phyloP scores from a whole-genome alignment of 2,113 vertebrate species.

The Ancistrus triradiatus region DNA sequence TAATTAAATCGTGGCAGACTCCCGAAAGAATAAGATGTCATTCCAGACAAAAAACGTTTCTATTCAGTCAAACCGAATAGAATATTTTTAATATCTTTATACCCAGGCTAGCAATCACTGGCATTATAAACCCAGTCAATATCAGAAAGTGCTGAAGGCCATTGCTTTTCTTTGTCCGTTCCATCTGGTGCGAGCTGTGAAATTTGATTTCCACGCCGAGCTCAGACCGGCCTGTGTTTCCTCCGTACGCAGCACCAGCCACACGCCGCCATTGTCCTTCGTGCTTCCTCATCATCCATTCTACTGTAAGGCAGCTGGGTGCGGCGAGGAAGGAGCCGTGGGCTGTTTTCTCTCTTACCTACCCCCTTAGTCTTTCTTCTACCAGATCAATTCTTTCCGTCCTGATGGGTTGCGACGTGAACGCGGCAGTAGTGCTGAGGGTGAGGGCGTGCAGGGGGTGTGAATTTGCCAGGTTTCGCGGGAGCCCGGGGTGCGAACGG shows the following conservation, averaged over 20 bases:
- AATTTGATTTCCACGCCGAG: constrained; percentile 4
- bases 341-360: constrained; percentile 23
- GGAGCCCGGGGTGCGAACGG: constrained; percentile 26
- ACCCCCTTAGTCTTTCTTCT: background rate
- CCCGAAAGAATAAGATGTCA: no score
- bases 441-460: constrained; percentile 1
- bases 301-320: constrained; percentile 1
- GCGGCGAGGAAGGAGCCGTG: background rate
- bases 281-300: constrained; percentile 14
- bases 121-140: background rate
- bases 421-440: constrained; percentile 8
- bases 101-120: background rate
- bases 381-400: constrained; percentile 12
- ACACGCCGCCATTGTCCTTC: constrained; percentile 10
- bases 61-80: no score
- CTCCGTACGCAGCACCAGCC: background rate
- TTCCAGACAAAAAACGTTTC: no score
- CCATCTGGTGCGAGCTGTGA: background rate
- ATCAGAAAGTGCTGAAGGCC: background rate
- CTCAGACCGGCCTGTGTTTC: background rate
- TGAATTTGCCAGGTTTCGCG: constrained; percentile 19
- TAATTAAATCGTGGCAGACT: no score
- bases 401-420: constrained; percentile 8
- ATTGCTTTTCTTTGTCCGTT: background rate
- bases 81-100: background rate